Base-by-base conservation (phyloP, 1,140 invertebrate genomes). In the Vanessa atalanta region DNA sequence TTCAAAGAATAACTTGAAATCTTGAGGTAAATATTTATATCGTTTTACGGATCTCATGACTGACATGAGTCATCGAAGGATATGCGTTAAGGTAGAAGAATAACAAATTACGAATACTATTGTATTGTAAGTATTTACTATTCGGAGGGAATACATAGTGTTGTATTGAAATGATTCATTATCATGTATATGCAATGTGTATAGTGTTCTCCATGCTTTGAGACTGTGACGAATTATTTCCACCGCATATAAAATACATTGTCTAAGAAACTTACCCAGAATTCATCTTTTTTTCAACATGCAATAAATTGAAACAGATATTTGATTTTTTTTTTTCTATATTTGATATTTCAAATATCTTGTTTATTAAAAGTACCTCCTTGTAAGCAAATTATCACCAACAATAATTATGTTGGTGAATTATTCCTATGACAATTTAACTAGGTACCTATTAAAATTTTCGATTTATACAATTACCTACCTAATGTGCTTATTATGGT, bases 51-150 rank as follows among this genome's bases (percentile, higher is more conserved):
- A 31, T 65, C 47, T 68, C 20, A 26, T 51, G 14, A 15, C 15
- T 15, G 14, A 15, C 55, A 60, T 60, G 69, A 70, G 20, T 70
- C 69, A 70, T 50, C 69, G 47, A 65, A 74, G 72, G 72, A 74
- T 74, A 66, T 50, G 57, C 16, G 47, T 47, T 26, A 26, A 60
- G 47, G 63, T 65, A 47, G 37, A 53, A 60, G 66, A 47, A 69
- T 68, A 50, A 64, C 61, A 85, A 88, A 85, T 88, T 78, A 77
- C 64, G 83, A 86, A 73, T 69, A 73, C 72, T 78, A 76, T 80
- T 84, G 85, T 85, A 84, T 85, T 81, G 76, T 77, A 75, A 70
- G 68, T 69, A 65, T 53, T 53, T 53, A 53, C 51, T 53, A 60
- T 75, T 66, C 70, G 70, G 31, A 16, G 60, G 50, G 73, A 78